These are phyloP conservation scores for Apotomis betuletana DNA, from an alignment of 2,888 invertebrate genomes.

Conservation along the genomic window DNA sequence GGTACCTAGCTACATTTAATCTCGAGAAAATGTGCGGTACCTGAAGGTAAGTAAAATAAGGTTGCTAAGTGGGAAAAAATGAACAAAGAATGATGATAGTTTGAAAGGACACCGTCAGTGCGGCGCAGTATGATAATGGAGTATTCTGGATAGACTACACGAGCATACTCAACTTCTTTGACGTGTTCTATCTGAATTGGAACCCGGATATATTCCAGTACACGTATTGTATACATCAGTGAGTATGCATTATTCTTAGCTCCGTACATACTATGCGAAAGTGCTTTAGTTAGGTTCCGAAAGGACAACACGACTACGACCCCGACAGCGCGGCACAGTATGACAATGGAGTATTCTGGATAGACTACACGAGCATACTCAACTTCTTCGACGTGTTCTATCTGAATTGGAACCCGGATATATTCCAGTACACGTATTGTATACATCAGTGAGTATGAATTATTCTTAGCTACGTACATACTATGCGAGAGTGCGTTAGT, in stretches of 20 bases:
- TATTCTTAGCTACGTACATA: too few relatives aligned
- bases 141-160: slow-evolving; percentile 98
- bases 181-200: slow-evolving; percentile 98
- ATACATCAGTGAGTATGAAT: slow-evolving; percentile 89
- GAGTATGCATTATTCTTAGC: slow-evolving; percentile 65
- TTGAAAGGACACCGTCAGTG: slow-evolving; percentile 86
- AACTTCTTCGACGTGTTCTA: slow-evolving; percentile 97
- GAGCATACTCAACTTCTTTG: slow-evolving; percentile 94
- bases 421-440: slow-evolving; percentile 89
- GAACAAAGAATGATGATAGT: too few relatives aligned
- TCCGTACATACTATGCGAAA: too few relatives aligned
- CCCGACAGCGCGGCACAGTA: slow-evolving; percentile 88
- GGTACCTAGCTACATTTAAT: too few relatives aligned
- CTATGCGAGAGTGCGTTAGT: too few relatives aligned
- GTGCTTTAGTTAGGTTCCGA: too few relatives aligned
- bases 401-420: slow-evolving; percentile 96
- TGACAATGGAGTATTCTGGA: slow-evolving; percentile 99
- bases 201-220: slow-evolving; percentile 93
- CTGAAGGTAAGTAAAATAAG: too few relatives aligned
- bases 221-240: slow-evolving; percentile 89
- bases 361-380: slow-evolving; percentile 94
- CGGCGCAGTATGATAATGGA: slow-evolving; percentile 95
- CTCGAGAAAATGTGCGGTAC: too few relatives aligned
- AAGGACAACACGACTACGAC: slow-evolving; percentile 74
- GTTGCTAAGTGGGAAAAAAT: too few relatives aligned